Conservation (phyloP, 2,797 vertebrate species). For the Rhinogobio ventralis region DNA sequence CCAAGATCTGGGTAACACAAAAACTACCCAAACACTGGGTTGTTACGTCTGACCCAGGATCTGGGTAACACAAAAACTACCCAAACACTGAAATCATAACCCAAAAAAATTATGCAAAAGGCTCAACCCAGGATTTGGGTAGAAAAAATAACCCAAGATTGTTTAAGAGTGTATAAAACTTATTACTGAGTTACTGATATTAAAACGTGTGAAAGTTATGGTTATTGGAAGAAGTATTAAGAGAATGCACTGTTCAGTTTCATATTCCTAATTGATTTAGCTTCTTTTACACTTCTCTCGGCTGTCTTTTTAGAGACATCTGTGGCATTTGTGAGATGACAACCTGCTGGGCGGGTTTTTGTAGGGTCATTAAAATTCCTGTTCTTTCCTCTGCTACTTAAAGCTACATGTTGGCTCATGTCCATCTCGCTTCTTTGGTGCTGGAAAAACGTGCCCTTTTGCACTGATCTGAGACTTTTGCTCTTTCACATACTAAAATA, state of each 20-base stretch:
- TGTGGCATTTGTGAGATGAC: constrained; percentile 71
- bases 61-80: no score
- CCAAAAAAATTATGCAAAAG: no score
- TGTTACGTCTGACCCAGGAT: no score
- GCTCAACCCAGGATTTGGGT: neutral
- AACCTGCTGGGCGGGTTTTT: constrained; percentile 80
- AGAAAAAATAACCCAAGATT: no score
- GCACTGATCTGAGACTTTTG: constrained; percentile 38
- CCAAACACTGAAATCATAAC: no score
- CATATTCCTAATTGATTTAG: constrained; percentile 19
- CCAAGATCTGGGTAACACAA: no score
- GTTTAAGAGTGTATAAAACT: neutral
- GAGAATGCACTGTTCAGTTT: neutral
- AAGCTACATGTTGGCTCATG: constrained; percentile 59
- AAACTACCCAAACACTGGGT: no score
- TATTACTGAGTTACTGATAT: neutral
- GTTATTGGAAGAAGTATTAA: neutral
- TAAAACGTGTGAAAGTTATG: neutral
- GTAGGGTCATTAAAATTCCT: constrained; percentile 74
- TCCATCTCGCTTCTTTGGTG: constrained; percentile 50
- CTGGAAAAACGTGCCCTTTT: constrained; percentile 27
- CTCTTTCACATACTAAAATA: constrained; percentile 26
- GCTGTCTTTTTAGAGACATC: constrained; percentile 64
- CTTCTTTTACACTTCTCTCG: constrained; percentile 3
- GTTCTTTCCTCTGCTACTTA: constrained; percentile 63